A percentile compares a stretch with the other conserved stretches of the same genome.
These are phyloP conservation scores for Nomada lathburiana DNA, from an alignment of 2,888 invertebrate genomes.

Conservation along the genomic window DNA sequence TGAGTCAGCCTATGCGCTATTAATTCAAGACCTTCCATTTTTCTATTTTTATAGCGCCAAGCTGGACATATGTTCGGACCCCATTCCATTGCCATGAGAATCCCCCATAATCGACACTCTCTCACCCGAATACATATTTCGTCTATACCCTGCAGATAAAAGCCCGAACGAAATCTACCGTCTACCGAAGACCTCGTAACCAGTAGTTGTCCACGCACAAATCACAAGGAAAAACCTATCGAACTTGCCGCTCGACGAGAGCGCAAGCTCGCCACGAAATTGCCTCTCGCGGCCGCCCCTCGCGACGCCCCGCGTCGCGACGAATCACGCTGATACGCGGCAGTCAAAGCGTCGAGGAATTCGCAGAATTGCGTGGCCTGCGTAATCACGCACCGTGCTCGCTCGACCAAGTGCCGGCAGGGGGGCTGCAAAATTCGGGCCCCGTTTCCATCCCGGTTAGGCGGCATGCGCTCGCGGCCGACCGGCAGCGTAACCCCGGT, in stretches of 20 bases:
- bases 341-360: constrained; percentile 25
- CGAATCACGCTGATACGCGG: not conserved
- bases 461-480: constrained; percentile 17
- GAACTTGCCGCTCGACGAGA: not conserved
- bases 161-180: too few species aligned
- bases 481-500: not conserved
- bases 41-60: not conserved
- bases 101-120: too few species aligned
- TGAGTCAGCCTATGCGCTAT: not conserved
- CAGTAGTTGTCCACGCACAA: not conserved
- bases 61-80: not conserved
- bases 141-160: too few species aligned
- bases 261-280: constrained; percentile 11
- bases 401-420: not conserved
- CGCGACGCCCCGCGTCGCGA: not conserved
- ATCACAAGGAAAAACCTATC: not conserved
- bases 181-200: not conserved
- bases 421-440: constrained; percentile 1
- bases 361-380: constrained; percentile 37
- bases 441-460: constrained; percentile 12
- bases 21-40: not conserved
- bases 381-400: constrained; percentile 25
- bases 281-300: constrained; percentile 1
- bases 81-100: not conserved
- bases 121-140: too few species aligned